Evolutionary conservation across 2,888 invertebrate species (phyloP), one percentile per base, ranked within the genome.

Genomic region (Parascotia fuliginaria): DNA sequence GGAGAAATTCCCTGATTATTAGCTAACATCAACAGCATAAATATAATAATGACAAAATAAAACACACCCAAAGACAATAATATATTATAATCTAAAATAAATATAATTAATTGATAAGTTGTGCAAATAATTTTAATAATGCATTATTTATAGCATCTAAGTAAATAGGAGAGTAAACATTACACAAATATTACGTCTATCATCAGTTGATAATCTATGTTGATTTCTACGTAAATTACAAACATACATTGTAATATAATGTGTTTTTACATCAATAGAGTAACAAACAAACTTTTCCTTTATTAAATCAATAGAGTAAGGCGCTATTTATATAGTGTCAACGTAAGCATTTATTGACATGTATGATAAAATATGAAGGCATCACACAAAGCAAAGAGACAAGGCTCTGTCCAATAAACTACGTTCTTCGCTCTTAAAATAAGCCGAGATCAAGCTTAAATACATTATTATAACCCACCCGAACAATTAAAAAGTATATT

Each of bases 211-310:
- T 13, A 46, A 58, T 27, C 28, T 14, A 56, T 44, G 37, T 41
- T 28, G 55, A 56, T 54, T 53, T 57, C 43, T 38, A 47, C 24
- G 34, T 57, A 48, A 48, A 58, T 22, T 42, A 14, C 11, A 16
- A n/a, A 42, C 28, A 63, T 63, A 63, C 52, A 63, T 13, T 29
- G 43, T 60, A 58, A 58, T 55, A 55, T 47, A 54, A 47, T 41
- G 38, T 33, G 16, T 60, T 51, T 49, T 46, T 36, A 41, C 46
- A 49, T 46, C 40, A 55, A 34, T 28, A 14, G 43, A 19, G 19
- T 27, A 22, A 43, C 47, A 29, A 33, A 52, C 32, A 45, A 49
- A 48, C 12, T 43, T 42, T 46, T 31, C 22, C 34, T 32, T 24
- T 36, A 40, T n/a, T 38, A 12, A 19, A 13, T 7, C 11, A 27